Evolutionary conservation across 2,888 invertebrate genomes (phyloP).

Genomic region (Labia minor): DNA sequence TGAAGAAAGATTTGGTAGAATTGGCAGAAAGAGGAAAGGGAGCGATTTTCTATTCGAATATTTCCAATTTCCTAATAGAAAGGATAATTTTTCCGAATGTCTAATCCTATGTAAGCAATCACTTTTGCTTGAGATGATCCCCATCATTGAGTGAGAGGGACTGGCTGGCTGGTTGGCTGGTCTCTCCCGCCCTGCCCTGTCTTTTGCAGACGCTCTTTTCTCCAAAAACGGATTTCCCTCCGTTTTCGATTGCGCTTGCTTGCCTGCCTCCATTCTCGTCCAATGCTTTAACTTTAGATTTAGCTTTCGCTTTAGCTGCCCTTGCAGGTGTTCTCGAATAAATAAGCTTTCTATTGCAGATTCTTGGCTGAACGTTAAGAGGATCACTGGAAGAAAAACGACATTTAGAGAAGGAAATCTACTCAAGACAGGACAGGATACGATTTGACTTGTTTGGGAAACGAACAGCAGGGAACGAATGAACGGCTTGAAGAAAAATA

Average conservation of each 20-base stretch:
- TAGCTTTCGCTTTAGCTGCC: not conserved
- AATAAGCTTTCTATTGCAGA: conserved; percentile 13
- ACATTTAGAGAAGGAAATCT: conserved; percentile 4
- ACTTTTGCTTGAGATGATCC: conserved; percentile 5
- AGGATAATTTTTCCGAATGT: conserved; percentile 9
- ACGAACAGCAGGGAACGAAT: not conserved
- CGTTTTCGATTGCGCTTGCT: not conserved
- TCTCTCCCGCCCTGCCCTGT: not conserved
- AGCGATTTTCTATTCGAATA: no score
- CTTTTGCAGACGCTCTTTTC: not conserved
- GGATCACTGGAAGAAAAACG: conserved; percentile 8
- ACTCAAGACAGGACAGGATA: conserved; percentile 7
- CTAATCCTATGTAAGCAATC: conserved; percentile 1
- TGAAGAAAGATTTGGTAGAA: no score
- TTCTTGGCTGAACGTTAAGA: conserved; percentile 1
- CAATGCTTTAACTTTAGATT: conserved; percentile 8
- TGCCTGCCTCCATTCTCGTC: not conserved
- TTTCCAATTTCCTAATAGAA: not conserved
- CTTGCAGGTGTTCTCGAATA: conserved; percentile 6
- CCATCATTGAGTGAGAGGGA: not conserved
- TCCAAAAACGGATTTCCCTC: not conserved
- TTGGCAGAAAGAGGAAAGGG: no score
- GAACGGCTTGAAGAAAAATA: not conserved
- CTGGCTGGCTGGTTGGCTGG: no score
- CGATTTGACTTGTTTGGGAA: conserved; percentile 3